phyloP scores from a whole-genome alignment of 2,888 invertebrate genomes.

The Limnephilus lunatus region DNA sequence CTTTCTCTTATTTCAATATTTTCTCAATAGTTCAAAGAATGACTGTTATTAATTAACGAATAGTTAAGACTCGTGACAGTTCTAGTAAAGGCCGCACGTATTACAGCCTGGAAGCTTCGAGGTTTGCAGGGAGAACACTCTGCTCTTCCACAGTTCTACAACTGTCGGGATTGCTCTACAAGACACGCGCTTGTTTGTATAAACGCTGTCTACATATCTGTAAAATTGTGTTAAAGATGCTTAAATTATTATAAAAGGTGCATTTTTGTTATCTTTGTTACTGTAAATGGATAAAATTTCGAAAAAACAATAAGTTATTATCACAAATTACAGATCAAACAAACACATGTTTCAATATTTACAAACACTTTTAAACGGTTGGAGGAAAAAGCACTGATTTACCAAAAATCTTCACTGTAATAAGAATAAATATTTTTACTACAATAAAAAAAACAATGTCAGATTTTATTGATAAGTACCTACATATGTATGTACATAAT shows the following conservation, averaged over 20 bases:
- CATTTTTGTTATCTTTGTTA: not conserved
- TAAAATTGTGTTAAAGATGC: not conserved
- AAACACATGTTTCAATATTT: conserved; percentile 9
- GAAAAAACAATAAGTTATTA: not conserved
- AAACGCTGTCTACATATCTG: too few relatives aligned
- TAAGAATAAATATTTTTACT: not conserved
- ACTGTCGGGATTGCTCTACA: too few relatives aligned
- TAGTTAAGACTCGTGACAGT: not conserved
- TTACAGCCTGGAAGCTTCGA: too few relatives aligned
- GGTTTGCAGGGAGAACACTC: too few relatives aligned
- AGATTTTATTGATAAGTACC: not conserved
- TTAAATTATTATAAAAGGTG: not conserved
- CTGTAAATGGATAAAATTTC: not conserved
- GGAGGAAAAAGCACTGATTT: conserved; percentile 9
- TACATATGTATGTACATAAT: not conserved
- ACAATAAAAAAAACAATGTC: not conserved
- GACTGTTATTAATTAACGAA: not conserved
- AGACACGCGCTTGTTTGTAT: too few relatives aligned
- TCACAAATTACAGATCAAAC: conserved; percentile 10
- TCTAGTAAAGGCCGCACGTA: too few relatives aligned
- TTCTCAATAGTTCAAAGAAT: not conserved
- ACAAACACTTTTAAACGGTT: not conserved
- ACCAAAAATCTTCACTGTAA: not conserved
- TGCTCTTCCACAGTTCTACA: too few relatives aligned
- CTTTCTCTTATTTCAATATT: not conserved